Percentiles rank a stretch among this genome's conserved stretches.
These are phyloP conservation scores for Thripadectes ignobilis DNA, from an alignment of 2,797 vertebrate genomes.

Conservation along the genomic window DNA sequence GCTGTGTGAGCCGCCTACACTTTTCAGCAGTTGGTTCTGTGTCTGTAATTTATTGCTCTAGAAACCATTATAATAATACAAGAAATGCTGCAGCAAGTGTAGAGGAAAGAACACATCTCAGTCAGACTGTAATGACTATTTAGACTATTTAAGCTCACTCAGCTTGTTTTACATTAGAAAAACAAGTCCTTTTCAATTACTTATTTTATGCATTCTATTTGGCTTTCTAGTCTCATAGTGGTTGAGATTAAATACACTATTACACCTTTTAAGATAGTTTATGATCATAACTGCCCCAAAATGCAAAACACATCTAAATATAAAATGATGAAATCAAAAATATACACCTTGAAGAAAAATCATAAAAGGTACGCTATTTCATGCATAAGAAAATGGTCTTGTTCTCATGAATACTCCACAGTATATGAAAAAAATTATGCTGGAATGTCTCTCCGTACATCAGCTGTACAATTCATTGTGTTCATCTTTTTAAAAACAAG, in stretches of 20 bases:
- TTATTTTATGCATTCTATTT: constrained; percentile 48
- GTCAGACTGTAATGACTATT: constrained; percentile 74
- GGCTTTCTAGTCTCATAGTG: constrained; percentile 48
- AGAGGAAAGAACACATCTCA: constrained; percentile 71
- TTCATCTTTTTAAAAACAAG: background rate
- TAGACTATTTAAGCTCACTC: constrained; percentile 74
- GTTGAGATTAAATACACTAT: constrained; percentile 45
- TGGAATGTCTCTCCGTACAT: background rate
- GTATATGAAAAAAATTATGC: background rate
- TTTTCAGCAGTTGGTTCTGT: constrained; percentile 64
- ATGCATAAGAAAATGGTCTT: background rate
- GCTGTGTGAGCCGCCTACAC: constrained; percentile 65
- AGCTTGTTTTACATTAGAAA: constrained; percentile 68
- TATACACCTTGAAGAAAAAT: background rate
- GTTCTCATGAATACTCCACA: background rate
- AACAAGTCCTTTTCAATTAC: constrained; percentile 68
- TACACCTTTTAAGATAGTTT: constrained; percentile 27
- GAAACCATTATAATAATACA: constrained; percentile 73
- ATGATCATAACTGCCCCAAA: constrained; percentile 18
- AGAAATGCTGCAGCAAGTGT: constrained; percentile 65
- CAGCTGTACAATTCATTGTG: background rate
- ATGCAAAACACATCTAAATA: constrained; percentile 23
- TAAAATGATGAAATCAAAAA: background rate
- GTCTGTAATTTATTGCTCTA: constrained; percentile 73
- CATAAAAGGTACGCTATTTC: background rate